Evolutionary conservation across 2,113 vertebrate species (phyloP), one percentile per base, ranked within the genome.

Genomic region (Corvus moneduloides): DNA sequence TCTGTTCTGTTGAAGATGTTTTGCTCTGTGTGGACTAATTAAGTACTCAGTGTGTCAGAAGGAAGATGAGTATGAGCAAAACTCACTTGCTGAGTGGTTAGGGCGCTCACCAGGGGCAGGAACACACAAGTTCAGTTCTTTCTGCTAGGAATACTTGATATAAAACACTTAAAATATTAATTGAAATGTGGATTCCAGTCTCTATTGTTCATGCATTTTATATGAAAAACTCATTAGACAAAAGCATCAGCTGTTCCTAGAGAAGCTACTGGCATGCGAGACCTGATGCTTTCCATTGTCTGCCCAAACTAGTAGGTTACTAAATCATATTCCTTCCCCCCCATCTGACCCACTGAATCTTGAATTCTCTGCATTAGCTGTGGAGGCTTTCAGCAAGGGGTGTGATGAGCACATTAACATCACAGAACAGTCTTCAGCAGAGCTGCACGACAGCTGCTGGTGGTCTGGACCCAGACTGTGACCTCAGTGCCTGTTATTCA

Each of bases 161-260:
- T 81, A 86, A 93, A 94, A 86, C 88, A 90, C 68, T 94, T 96
- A 86, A 96, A 97, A 94, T 97, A 96, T 96, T 96, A 90, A 97
- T 97, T 96, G 90, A 90, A 96, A 94, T 93, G 90, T 92, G 94
- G 52, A 94, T 97, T 94, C 55, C 68, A 83, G 68, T 90, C 92
- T 96, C 95, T 95, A 39, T 84, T 94, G 83, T 93, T 96, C 95
- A 96, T 96, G 59, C 86, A 95, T 96, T 96, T 97, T 94, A 93
- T 87, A 97, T 96, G 18, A 94, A 93, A 94, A 96, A 81, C 88
- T 97, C 96, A 89, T 96, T 95, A 94, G 79, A 52, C 43, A 88
- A 94, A 92, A 80, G 75, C 82, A 94, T 95, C 79, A 84, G 68
- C 90, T 90, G 43, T 93, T 96, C 46, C 59, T 81, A 26, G 55